Evolutionary conservation across 1,140 invertebrate genomes (phyloP).

Genomic region (Mamestra configurata): DNA sequence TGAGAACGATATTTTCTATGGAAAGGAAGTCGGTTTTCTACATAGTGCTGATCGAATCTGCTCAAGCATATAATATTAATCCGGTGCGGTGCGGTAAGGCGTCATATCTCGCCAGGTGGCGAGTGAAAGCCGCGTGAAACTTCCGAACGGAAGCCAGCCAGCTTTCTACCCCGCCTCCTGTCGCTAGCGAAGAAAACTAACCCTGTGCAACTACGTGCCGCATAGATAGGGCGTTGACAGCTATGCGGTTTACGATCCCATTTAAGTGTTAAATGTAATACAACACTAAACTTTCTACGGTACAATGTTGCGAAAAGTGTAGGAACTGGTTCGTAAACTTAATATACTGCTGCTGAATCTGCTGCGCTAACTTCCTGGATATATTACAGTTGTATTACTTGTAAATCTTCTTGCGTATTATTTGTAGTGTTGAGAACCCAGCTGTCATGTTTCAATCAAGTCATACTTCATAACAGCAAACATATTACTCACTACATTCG

Average conservation of each 20-base stretch:
- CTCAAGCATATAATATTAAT: conserved; percentile 59
- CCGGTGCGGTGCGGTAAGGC: conserved; percentile 52
- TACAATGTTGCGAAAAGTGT: conserved; percentile 38
- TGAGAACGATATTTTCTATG: conserved; percentile 31
- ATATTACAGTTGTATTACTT: background rate
- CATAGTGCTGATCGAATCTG: conserved; percentile 54
- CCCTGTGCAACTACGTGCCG: conserved; percentile 53
- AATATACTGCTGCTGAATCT: conserved; percentile 10
- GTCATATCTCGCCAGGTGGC: conserved; percentile 64
- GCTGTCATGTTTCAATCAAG: conserved; percentile 19
- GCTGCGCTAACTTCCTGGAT: background rate
- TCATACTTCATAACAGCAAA: background rate
- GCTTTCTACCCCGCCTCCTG: conserved; percentile 83
- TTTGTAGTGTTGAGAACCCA: background rate
- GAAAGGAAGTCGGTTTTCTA: conserved; percentile 45
- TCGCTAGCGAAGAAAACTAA: conserved; percentile 74
- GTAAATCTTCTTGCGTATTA: background rate
- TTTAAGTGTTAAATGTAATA: conserved; percentile 50
- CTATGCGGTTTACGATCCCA: conserved; percentile 50
- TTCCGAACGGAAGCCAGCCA: conserved; percentile 79
- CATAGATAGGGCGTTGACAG: conserved; percentile 50
- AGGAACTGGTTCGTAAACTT: background rate
- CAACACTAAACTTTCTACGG: conserved; percentile 42
- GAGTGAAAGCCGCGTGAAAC: conserved; percentile 84
- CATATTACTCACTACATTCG: background rate